Base-by-base conservation (phyloP, 2,888 invertebrate species). In the Epinotia bilunana region DNA sequence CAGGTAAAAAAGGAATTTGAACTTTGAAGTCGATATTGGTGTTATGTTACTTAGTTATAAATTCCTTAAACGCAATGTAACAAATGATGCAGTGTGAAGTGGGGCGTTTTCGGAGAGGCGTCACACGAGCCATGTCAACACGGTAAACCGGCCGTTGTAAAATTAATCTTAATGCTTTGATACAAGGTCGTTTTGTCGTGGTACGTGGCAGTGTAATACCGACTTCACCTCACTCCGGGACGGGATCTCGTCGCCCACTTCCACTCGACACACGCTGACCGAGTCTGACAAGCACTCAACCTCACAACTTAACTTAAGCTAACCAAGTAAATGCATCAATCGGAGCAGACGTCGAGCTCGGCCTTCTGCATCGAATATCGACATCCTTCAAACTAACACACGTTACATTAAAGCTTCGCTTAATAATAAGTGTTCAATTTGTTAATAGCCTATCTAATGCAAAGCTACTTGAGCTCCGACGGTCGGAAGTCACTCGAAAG, bases 381-480 rank as follows among this genome's bases (percentile, higher is more conserved):
- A 82, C 83, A 80, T 61, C 79, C 79, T 83, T 83, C 86, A 81
- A 86, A 87, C 88, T 88, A 87, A 87, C 84, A 85, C 87, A 83
- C 84, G 89, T 86, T 85, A 89, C 87, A 88, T 92, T 91, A 91
- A 92, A 92, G 93, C 93, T 90, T 91, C 87, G 88, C 90, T 90
- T 89, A 90, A 84, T 86, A 87, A 83, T 87, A 89, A 65, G 80
- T 87, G 90, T 90, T 90, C 90, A 93, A 93, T 93, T 93, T 92
- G 91, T 93, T 93, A 92, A 90, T 91, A 89, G 90, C 92, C 93
- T 93, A 93, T 93, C 93, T 93, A 93, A 91, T 84, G 86, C 89
- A 89, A 88, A 90, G 90, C 91, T 89, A 90, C 86, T 87, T 86
- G 90, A 90, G 89, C 88, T 83, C 82, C 84, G 83, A 81, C 83